Percentiles rank a stretch among this genome's conserved stretches.
Evolutionary conservation across 2,113 vertebrate species (phyloP).

Genomic region (Gasterosteus aculeatus): DNA sequence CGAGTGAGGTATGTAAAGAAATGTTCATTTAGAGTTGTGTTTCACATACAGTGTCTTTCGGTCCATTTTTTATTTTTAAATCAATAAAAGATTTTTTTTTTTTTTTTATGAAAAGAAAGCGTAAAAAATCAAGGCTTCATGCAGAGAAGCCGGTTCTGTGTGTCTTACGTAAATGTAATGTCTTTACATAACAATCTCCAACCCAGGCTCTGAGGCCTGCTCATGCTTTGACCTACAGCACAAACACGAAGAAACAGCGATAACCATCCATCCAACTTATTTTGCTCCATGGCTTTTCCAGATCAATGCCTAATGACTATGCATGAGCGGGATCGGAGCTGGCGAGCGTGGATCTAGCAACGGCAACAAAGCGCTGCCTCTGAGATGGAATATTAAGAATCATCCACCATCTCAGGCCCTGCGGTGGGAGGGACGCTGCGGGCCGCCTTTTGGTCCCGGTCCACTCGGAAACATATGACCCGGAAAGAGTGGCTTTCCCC

Average conservation of each 20-base stretch:
- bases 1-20: neutral
- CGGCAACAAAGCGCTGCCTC: slow-evolving; percentile 6
- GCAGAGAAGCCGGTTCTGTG: neutral
- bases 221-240: slow-evolving; percentile 18
- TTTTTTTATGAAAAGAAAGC: neutral
- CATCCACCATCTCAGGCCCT: slow-evolving; percentile 19
- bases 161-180: neutral
- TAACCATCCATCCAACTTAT: slow-evolving; percentile 35
- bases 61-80: neutral
- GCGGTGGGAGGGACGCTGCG: slow-evolving; percentile 36
- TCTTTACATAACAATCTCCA: neutral
- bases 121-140: neutral
- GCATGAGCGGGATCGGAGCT: slow-evolving; percentile 46
- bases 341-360: slow-evolving; percentile 10
- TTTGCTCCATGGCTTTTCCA: slow-evolving; percentile 31
- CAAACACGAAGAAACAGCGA: slow-evolving; percentile 18
- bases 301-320: slow-evolving; percentile 51
- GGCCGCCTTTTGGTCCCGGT: slow-evolving; percentile 28
- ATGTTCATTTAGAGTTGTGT: neutral
- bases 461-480: slow-evolving; percentile 7
- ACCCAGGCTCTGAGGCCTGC: slow-evolving; percentile 14
- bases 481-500: slow-evolving; percentile 8
- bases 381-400: slow-evolving; percentile 34
- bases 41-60: neutral
- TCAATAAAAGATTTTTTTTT: neutral